Base-by-base conservation (phyloP, 2,888 invertebrate species). In the Agriopis marginaria region DNA sequence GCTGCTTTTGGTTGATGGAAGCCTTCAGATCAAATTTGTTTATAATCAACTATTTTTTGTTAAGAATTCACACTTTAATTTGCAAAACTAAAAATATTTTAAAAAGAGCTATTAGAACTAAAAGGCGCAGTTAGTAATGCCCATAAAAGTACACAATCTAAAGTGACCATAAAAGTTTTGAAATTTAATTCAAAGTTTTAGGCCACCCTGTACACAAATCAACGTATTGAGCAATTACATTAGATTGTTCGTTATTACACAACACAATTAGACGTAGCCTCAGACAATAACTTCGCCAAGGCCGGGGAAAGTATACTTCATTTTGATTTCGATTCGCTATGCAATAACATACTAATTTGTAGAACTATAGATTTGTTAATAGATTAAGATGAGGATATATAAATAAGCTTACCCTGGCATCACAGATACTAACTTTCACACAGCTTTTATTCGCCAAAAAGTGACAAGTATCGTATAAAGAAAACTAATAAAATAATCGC, bases 161-260 rank as follows among this genome's bases (percentile, higher is more conserved):
- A 39, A 7, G 8, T 39, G 6, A 54, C 32, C 39, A 7, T 54
- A 3, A 39, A 39, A 32, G 32, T 53, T 12, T 53, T 12, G n/a
- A 32, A 54, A 54, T 39, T 9, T 0, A 54, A 55, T 40, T 55
- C 3, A n/a, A 39, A 55, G 1, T 8, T 39, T 7, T 2, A 49
- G 23, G 59, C 10, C 76, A 77, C 63, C 63, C 76, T 77, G 75
- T 75, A 78, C 78, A 76, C 77, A 61, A 55, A 59, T 50, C 62
- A 50, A 63, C 56, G 61, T 70, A 86, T 89, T 88, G 79, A 81
- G 84, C 82, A 89, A 88, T 81, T 79, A 77, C 78, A 73, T 79
- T 84, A 83, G 86, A 88, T 86, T 87, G 86, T 86, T 83, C 83
- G 78, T 79, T 77, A 68, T 89, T 89, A 82, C 85, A 80, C 83